Evolutionary conservation across 2,797 vertebrate species (phyloP).

Genomic region (Bryconaethiops microstoma): DNA sequence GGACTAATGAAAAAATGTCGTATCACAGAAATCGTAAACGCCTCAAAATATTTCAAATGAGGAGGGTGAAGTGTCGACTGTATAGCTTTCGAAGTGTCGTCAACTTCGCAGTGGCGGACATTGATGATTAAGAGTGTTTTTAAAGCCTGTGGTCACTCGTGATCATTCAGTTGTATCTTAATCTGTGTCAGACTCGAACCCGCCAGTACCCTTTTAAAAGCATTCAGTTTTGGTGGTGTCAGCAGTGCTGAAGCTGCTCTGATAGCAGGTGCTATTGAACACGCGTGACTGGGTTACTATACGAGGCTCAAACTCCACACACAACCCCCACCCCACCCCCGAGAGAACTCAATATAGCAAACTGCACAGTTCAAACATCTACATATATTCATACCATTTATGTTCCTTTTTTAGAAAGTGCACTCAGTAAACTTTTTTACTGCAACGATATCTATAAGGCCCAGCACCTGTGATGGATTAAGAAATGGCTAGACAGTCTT

Average conservation of each 20-base stretch:
- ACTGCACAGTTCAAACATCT: not conserved
- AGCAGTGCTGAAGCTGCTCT: slow-evolving; percentile 31
- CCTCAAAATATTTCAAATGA: slow-evolving; percentile 29
- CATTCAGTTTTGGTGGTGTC: slow-evolving; percentile 24
- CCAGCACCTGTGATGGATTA: slow-evolving; percentile 11
- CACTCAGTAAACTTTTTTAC: slow-evolving; percentile 7
- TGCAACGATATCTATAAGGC: slow-evolving; percentile 10
- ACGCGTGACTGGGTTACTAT: slow-evolving; percentile 34
- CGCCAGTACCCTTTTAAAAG: slow-evolving; percentile 33
- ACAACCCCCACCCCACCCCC: not conserved
- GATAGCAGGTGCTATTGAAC: slow-evolving; percentile 38
- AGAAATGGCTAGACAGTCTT: not conserved
- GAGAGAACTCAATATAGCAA: not conserved
- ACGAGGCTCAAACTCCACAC: slow-evolving; percentile 3
- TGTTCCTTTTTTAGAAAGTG: slow-evolving; percentile 7
- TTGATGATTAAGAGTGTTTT: slow-evolving; percentile 38
- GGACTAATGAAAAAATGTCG: slow-evolving; percentile 12
- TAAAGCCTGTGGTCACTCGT: slow-evolving; percentile 42
- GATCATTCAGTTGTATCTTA: slow-evolving; percentile 37
- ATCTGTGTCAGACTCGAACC: slow-evolving; percentile 23
- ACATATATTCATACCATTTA: slow-evolving; percentile 1
- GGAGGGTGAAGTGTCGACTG: slow-evolving; percentile 12
- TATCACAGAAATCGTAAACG: not conserved
- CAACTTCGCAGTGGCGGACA: slow-evolving; percentile 21
- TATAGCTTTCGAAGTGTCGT: slow-evolving; percentile 32